These are phyloP conservation scores for Thermophis baileyi DNA, from an alignment of 2,113 vertebrate genomes.

Conservation along the genomic window DNA sequence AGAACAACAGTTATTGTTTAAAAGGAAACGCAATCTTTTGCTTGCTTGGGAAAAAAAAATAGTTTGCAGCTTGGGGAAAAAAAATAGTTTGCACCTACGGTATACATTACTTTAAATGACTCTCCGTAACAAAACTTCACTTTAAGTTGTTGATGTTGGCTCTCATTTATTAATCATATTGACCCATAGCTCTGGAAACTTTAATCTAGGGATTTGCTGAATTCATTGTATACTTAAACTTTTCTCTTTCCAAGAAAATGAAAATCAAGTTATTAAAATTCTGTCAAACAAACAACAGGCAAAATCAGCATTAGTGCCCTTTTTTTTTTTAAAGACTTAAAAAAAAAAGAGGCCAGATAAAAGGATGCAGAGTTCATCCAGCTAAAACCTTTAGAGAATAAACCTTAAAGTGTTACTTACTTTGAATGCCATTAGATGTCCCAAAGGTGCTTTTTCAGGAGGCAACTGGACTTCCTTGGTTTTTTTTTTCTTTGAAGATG, in stretches of 20 bases:
- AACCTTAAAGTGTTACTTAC: background rate
- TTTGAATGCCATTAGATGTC: background rate
- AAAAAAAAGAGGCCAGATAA: background rate
- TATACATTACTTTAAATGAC: background rate
- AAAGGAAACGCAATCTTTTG: background rate
- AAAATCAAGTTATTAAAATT: background rate
- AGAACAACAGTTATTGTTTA: background rate
- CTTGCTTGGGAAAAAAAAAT: background rate
- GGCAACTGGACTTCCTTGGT: no score
- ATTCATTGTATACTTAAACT: no score
- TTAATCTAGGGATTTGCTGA: background rate
- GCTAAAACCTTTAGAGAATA: background rate
- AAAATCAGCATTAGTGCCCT: background rate
- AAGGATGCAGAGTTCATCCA: background rate
- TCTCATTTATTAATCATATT: background rate
- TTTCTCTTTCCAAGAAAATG: background rate
- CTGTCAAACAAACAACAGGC: no score
- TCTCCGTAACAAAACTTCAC: background rate
- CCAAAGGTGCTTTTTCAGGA: no score
- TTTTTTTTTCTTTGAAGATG: no score
- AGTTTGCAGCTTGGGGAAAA: background rate
- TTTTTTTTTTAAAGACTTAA: background rate
- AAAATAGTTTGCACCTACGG: background rate
- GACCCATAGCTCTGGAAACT: background rate
- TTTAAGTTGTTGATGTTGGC: background rate